phyloP scores from a whole-genome alignment of 1,140 invertebrate genomes.

The Melitaea cinxia region DNA sequence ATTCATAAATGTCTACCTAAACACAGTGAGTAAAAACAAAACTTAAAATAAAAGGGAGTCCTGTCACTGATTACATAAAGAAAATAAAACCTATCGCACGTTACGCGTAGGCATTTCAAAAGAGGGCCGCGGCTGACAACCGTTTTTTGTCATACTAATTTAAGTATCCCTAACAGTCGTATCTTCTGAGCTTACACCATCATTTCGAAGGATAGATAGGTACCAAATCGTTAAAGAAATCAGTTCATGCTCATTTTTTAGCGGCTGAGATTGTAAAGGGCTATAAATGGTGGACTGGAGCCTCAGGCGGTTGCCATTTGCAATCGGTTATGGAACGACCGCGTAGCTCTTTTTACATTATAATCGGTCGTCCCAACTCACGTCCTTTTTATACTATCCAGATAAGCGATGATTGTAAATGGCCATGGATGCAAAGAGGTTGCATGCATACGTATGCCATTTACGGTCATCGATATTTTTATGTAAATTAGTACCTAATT shows the following conservation, averaged over 20 bases:
- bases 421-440: conserved; percentile 49
- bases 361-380: conserved; percentile 70
- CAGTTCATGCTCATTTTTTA: conserved; percentile 74
- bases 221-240: conserved; percentile 65
- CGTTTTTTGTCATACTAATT: conserved; percentile 62
- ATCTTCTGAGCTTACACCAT: conserved; percentile 53
- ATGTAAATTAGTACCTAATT: conserved; percentile 14
- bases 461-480: conserved; percentile 18
- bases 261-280: conserved; percentile 69
- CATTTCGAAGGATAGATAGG: conserved; percentile 58
- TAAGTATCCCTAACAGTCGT: conserved; percentile 50
- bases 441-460: conserved; percentile 19
- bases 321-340: conserved; percentile 78
- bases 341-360: conserved; percentile 78
- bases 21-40: neutral
- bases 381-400: conserved; percentile 59
- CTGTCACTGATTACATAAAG: conserved; percentile 21
- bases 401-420: conserved; percentile 64
- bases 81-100: conserved; percentile 39
- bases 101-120: conserved; percentile 59
- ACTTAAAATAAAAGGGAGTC: conserved; percentile 22
- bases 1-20: neutral
- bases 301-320: conserved; percentile 76
- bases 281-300: conserved; percentile 69
- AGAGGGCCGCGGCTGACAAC: conserved; percentile 42